These are phyloP conservation scores for Alligator sinensis DNA, from an alignment of 2,113 vertebrate genomes.

Conservation along the genomic window DNA sequence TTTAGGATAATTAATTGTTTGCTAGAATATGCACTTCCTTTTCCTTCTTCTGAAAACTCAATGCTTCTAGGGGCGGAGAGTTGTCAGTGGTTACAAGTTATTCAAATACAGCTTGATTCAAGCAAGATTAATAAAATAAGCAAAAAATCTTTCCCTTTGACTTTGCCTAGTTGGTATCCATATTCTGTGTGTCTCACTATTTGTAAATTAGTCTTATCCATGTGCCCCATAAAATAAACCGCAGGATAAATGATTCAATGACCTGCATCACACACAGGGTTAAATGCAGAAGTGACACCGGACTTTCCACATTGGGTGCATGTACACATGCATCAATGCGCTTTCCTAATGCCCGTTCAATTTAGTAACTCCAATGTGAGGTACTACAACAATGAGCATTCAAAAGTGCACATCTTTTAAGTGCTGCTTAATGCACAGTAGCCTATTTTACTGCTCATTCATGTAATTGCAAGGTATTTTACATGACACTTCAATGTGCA, in stretches of 20 bases:
- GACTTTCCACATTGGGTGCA: not conserved
- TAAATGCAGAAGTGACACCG: not conserved
- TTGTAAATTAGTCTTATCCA: constrained; percentile 19
- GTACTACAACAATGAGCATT: no score
- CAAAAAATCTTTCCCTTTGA: not conserved
- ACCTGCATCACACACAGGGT: not conserved
- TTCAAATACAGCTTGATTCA: constrained; percentile 6
- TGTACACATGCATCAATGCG: not conserved
- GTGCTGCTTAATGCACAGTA: no score
- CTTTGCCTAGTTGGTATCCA: not conserved
- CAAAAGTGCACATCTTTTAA: no score
- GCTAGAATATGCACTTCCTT: constrained; percentile 51
- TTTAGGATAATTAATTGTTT: constrained; percentile 67
- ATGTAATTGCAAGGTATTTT: no score
- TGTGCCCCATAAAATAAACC: constrained; percentile 38
- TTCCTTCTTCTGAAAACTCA: constrained; percentile 36
- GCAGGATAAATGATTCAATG: constrained; percentile 12
- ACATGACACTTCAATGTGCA: no score
- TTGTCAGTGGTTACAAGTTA: not conserved
- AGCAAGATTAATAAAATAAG: not conserved
- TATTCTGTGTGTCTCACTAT: not conserved
- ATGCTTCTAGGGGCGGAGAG: not conserved
- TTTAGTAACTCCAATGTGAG: no score
- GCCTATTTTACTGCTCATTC: no score
- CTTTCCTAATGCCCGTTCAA: no score